phyloP scores from a whole-genome alignment of 2,797 vertebrate genomes.

The Falco columbarius region DNA sequence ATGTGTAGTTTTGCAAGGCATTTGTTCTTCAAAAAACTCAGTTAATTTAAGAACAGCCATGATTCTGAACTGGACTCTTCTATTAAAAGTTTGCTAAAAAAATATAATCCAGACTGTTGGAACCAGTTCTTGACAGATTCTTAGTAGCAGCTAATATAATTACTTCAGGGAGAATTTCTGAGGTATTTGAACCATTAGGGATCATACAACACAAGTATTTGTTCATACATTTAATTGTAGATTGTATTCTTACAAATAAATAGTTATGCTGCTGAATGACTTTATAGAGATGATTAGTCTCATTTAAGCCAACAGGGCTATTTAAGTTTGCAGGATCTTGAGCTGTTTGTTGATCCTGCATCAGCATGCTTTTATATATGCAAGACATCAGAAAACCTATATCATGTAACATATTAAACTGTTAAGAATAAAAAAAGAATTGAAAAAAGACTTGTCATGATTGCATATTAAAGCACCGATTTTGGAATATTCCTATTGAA shows the following conservation, averaged over 20 bases:
- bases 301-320: not conserved
- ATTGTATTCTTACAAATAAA: not conserved
- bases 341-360: not conserved
- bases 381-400: not conserved
- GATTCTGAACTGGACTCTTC: not conserved
- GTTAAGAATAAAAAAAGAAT: not conserved
- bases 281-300: not conserved
- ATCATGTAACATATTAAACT: not conserved
- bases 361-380: not conserved
- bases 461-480: not conserved
- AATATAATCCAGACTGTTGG: not conserved
- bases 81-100: not conserved
- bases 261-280: not conserved
- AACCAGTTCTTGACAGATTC: not conserved
- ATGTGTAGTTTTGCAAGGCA: not conserved
- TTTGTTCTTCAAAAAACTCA: not conserved
- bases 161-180: not conserved
- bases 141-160: not conserved
- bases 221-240: not conserved
- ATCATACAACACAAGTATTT: not conserved
- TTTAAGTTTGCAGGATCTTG: not conserved
- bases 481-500: not conserved
- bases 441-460: not conserved
- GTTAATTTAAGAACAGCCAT: not conserved
- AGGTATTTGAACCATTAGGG: not conserved